Base-by-base conservation (phyloP, 2,113 vertebrate species). In the Caranx ignobilis region DNA sequence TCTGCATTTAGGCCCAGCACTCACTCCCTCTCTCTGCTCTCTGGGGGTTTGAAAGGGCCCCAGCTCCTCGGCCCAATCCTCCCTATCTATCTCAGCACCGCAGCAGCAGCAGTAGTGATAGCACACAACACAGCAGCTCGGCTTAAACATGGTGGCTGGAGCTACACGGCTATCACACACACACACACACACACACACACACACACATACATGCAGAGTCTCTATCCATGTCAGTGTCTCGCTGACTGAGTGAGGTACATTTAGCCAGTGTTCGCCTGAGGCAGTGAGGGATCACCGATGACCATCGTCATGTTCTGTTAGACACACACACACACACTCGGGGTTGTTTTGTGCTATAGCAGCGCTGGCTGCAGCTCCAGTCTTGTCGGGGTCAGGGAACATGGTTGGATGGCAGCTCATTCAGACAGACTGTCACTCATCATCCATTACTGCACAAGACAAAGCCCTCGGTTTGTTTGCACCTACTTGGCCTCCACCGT, bases 1-100 rank as follows among this genome's bases (percentile, higher is more conserved):
- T 90, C 86, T 88, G 84, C 91, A 93, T 94, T 94, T 93, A 92
- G 89, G 90, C 85, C 84, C 83, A 81, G 83, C 88, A 85, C 91
- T 91, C 88, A 65, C 85, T 89, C 73, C 85, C 85, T 80, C 57
- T 80, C 57, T 65, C 79, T 75, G 69, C 82, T 89, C 88, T 91
- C 85, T 76, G 71, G 91, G 93, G 88, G 87, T 82, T 90, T 88
- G 65, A 87, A 85, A 82, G 85, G 75, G 81, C 75, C 84, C 61
- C 26, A 15, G 81, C 65, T 75, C 34, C 65, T 75, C 34, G 76
- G 79, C 63, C 82, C 86, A 79, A 75, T 89, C 86, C 87, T 86
- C 80, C 80, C 85, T 77, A 88, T 88, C 89, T 87, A 71, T 89
- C 88, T 87, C 83, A 11, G 2, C 78, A 35, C 73, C 64, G 6